phyloP scores from a whole-genome alignment of 2,797 vertebrate species.

The Spondyliosoma cantharus region DNA sequence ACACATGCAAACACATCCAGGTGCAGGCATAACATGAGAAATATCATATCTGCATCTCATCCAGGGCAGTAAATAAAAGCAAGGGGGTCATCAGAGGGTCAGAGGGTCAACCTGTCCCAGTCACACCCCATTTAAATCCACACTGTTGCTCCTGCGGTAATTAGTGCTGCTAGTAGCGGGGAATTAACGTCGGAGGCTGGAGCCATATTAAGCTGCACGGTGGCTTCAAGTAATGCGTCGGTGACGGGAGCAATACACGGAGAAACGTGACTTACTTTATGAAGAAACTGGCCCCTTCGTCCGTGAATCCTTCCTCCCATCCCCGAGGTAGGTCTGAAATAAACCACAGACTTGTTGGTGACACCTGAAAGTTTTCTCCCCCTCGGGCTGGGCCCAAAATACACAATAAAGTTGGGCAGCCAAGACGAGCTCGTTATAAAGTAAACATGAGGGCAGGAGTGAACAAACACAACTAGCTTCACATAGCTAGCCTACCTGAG shows the following conservation, averaged over 20 bases:
- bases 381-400: background rate
- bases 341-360: conserved; percentile 8
- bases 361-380: conserved; percentile 59
- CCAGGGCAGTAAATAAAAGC: conserved; percentile 6
- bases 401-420: background rate
- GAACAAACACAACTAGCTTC: background rate
- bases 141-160: conserved; percentile 19
- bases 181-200: conserved; percentile 28
- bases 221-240: conserved; percentile 23
- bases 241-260: background rate
- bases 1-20: too few relatives aligned
- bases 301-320: conserved; percentile 95
- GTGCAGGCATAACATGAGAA: too few relatives aligned
- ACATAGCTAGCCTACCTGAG: conserved; percentile 84
- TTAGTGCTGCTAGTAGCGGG: conserved; percentile 7
- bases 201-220: conserved; percentile 52
- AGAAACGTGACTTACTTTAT: conserved; percentile 89
- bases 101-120: conserved; percentile 27
- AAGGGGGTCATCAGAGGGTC: conserved; percentile 38
- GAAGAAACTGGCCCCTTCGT: conserved; percentile 93
- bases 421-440: conserved; percentile 4
- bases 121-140: conserved; percentile 29
- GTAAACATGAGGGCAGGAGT: conserved; percentile 12
- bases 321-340: conserved; percentile 89
- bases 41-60: too few relatives aligned